A percentile compares a stretch with the other conserved stretches of the same genome.
These are phyloP conservation scores for Oryzias javanicus DNA, from an alignment of 2,113 vertebrate species.

Conservation along the genomic window DNA sequence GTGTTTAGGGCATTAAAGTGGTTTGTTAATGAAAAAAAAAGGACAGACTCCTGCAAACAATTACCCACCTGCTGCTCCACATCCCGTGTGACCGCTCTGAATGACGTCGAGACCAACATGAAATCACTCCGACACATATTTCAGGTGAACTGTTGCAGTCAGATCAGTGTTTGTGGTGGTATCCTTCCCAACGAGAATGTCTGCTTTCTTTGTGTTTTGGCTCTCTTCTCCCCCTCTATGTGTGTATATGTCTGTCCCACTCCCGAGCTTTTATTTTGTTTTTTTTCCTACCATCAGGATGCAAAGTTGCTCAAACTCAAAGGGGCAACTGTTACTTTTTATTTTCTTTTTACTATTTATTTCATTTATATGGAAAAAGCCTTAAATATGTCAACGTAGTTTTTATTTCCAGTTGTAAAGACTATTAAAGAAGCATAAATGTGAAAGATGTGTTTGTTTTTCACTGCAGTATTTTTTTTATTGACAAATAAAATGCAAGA, in stretches of 20 bases:
- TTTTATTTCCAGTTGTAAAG: slow-evolving; percentile 64
- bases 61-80: slow-evolving; percentile 3
- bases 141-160: slow-evolving; percentile 57
- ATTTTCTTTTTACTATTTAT: slow-evolving; percentile 69
- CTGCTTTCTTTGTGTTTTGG: slow-evolving; percentile 27
- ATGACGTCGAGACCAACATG: slow-evolving; percentile 6
- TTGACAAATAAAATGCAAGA: slow-evolving; percentile 16
- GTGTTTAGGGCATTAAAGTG: neutral
- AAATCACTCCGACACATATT: slow-evolving; percentile 41
- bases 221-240: slow-evolving; percentile 13
- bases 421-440: slow-evolving; percentile 76
- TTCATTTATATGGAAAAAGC: slow-evolving; percentile 62
- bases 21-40: slow-evolving; percentile 7
- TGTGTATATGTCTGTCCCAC: slow-evolving; percentile 19
- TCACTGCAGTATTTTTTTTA: slow-evolving; percentile 50
- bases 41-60: slow-evolving; percentile 10
- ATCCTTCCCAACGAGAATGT: slow-evolving; percentile 32
- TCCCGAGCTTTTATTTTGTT: neutral
- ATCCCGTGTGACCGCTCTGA: slow-evolving; percentile 6
- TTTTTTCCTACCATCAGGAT: slow-evolving; percentile 27
- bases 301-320: slow-evolving; percentile 42
- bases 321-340: slow-evolving; percentile 34
- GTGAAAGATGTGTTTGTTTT: slow-evolving; percentile 73
- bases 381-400: slow-evolving; percentile 66
- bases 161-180: slow-evolving; percentile 30